These are phyloP conservation scores for Rotaria sp. DNA, from an alignment of 2,888 invertebrate species.

Conservation along the genomic window DNA sequence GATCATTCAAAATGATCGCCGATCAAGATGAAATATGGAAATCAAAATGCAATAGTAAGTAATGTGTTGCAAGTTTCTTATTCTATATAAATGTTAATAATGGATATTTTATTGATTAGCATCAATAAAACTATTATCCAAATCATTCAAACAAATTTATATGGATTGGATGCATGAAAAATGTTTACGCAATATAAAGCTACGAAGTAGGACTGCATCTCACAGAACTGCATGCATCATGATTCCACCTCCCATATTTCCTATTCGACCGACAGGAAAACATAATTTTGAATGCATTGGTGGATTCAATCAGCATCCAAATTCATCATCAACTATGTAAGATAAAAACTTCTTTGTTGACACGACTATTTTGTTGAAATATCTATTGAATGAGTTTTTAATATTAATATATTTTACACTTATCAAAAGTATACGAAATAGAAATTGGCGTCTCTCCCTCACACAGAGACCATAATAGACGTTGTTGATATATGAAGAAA, in stretches of 20 bases:
- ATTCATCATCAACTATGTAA: background rate
- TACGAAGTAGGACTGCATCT: background rate
- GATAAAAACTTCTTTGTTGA: no score
- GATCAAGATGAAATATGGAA: background rate
- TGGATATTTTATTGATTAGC: background rate
- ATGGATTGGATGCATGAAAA: background rate
- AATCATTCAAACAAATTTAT: background rate
- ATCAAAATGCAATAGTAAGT: background rate
- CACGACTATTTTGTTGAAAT: no score
- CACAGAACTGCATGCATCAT: background rate
- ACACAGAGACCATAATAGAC: no score
- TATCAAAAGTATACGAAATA: no score
- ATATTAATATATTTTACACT: no score
- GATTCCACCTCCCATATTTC: background rate
- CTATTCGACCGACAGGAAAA: no score
- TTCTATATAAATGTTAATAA: background rate
- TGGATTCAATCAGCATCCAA: background rate
- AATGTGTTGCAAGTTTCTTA: no score
- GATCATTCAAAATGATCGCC: background rate
- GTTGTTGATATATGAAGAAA: no score
- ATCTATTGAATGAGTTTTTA: no score
- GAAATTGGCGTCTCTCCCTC: no score
- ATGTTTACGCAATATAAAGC: background rate
- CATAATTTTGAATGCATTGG: no score
- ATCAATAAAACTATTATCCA: background rate